Base-by-base conservation (phyloP, 2,113 vertebrate species). In the Rhinopomastus cyanomelas region DNA sequence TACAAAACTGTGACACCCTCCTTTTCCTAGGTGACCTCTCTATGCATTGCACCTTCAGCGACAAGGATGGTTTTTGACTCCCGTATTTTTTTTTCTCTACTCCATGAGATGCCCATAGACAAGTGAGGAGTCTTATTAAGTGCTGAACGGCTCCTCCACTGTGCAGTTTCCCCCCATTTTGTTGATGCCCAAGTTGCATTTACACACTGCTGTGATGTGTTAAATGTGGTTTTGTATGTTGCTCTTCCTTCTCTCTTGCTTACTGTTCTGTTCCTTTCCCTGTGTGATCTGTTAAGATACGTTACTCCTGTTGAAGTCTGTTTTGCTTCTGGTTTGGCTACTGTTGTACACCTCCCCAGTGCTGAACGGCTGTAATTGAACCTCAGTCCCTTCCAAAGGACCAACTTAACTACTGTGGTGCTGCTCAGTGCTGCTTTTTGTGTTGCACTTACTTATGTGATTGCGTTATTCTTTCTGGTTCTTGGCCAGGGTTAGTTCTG, bases 361-460 rank as follows among this genome's bases (percentile, higher is more conserved):
- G 30, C 8, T 1, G 25, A 64, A 29, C 15, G 25, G 30, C n/a
- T 46, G 46, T 39, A 51, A 10, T 0, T 49, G 23, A 78, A 73
- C 32, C 12, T 3, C 51, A 36, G 48, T 36, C 49, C 30, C 22
- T 18, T 88, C 27, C 3, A 4, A 5, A 48, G 13, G 8, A 16
- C n/a, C 39, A 14, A 19, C 59, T 34, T 66, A 73, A 69, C 68
- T 61, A 26, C 25, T 21, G 16, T 3, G 4, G 27, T 39, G 15
- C 34, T 55, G 13, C 62, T 87, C 21, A 57, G 3, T 51, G 16
- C 32, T 16, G 7, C 46, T 72, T 87, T 15, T 52, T 55, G 27
- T 56, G 12, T 72, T 34, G n/a, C 2, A 1, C 32, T 60, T 57
- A 8, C 19, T 68, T 32, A 36, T 0, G 26, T 1, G 3, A 29